Conservation (phyloP, 2,797 vertebrate species). For the Xyrichtys novacula region DNA sequence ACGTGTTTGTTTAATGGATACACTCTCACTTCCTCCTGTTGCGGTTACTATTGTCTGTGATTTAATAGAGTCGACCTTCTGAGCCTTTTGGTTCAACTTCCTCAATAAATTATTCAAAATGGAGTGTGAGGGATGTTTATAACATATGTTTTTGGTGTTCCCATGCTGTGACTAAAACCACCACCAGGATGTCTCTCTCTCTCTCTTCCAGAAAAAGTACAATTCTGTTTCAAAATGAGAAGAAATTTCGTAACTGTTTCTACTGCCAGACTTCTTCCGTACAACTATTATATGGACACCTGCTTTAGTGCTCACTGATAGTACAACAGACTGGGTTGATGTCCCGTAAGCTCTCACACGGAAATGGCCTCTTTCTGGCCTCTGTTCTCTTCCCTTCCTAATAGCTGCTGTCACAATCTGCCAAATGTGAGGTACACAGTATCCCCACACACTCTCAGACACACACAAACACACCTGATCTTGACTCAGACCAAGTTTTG, state of each 20-base stretch:
- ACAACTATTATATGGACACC: slow-evolving; percentile 68
- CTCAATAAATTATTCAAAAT: slow-evolving; percentile 64
- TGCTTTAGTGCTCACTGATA: slow-evolving; percentile 74
- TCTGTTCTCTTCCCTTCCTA: slow-evolving; percentile 73
- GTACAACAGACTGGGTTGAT: slow-evolving; percentile 72
- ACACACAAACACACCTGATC: slow-evolving; percentile 57
- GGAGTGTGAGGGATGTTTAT: slow-evolving; percentile 65
- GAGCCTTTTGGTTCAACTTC: slow-evolving; percentile 45
- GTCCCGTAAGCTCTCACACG: slow-evolving; percentile 64
- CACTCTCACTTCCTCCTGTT: too few species aligned
- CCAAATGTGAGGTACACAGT: slow-evolving; percentile 64
- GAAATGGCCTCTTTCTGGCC: slow-evolving; percentile 70
- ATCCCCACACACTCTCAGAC: slow-evolving; percentile 31
- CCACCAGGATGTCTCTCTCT: slow-evolving; percentile 52
- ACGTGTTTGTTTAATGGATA: too few species aligned
- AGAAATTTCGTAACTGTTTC: slow-evolving; percentile 52
- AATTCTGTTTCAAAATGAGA: slow-evolving; percentile 58
- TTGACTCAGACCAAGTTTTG: slow-evolving; percentile 68
- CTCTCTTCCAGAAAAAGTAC: slow-evolving; percentile 57
- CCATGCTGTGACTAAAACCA: slow-evolving; percentile 56
- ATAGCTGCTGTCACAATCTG: slow-evolving; percentile 57
- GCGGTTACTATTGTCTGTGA: slow-evolving; percentile 47
- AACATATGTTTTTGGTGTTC: slow-evolving; percentile 59
- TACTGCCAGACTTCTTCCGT: slow-evolving; percentile 58
- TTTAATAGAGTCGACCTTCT: slow-evolving; percentile 54